phyloP scores from a whole-genome alignment of 2,888 invertebrate genomes.

The Cartodere bifasciata region DNA sequence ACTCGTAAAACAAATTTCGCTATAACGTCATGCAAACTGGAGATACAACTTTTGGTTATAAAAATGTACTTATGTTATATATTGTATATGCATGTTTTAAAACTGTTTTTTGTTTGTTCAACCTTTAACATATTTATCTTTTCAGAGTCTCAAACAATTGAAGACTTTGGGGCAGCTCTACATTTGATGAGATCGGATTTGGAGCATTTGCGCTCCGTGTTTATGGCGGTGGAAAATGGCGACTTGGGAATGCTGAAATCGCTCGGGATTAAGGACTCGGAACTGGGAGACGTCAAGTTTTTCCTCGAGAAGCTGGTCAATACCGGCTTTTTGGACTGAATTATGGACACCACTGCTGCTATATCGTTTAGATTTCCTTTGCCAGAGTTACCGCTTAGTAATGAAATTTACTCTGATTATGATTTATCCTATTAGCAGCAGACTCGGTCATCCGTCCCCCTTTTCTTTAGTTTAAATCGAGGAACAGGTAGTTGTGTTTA shows the following conservation, averaged over 20 bases:
- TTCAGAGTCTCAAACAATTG: conserved; percentile 87
- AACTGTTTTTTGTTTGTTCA: no score
- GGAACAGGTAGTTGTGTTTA: no score
- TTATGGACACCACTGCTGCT: conserved; percentile 38
- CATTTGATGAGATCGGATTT: conserved; percentile 78
- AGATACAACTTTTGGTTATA: no score
- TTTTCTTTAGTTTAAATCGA: no score
- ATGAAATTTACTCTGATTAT: conserved; percentile 65
- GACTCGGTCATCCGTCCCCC: no score
- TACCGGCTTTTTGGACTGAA: conserved; percentile 90
- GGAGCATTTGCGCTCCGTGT: conserved; percentile 85
- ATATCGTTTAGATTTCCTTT: conserved; percentile 54
- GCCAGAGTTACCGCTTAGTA: conserved; percentile 52
- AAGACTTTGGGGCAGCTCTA: conserved; percentile 82
- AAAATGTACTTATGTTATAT: no score
- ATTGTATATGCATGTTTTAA: no score
- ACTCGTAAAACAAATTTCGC: no score
- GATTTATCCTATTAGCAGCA: no score
- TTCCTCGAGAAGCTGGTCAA: conserved; percentile 92
- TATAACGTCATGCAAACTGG: no score
- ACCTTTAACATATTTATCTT: no score
- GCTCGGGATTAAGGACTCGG: conserved; percentile 88
- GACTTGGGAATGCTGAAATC: conserved; percentile 89
- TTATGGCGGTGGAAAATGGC: conserved; percentile 92
- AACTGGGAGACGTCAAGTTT: conserved; percentile 89